Evolutionary conservation across 2,888 invertebrate species (phyloP), one percentile per base, ranked within the genome.

Genomic region (Xestia sexstrigata): DNA sequence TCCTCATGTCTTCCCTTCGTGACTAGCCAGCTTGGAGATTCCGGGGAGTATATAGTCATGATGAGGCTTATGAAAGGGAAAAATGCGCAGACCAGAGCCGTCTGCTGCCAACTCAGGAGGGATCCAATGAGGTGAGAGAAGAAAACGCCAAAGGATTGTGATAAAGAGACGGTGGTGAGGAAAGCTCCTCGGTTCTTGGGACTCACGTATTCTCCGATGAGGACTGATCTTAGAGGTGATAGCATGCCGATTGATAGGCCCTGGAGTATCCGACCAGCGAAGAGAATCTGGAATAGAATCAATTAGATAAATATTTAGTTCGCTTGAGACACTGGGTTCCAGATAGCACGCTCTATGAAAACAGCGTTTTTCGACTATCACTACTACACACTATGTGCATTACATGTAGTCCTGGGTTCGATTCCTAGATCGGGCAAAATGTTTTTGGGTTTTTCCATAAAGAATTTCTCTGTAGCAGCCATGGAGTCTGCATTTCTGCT

Each of bases 21-120:
- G 0, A 97, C 95, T n/a, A 98, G 90, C 97, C 97, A 98, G 74
- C 96, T 96, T 0, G 98, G 98, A 13, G 97, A 97, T 92, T 98
- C 98, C 0, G 97, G 97, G 0, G 91, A 89, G 63, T 92, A 94
- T 23, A 93, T 88, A 0, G 91, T 91, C 91, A 95, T 93, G 2
- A 93, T 68, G 6, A 97, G 91, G 30, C 97, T 95, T 4, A 94
- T 85, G 17, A 97, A 90, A 1, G 97, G 95, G 7, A 97, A 92
- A 52, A 92, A 84, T 0, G 94, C 92, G 75, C 96, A 96, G 13
- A 97, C 90, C 3, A 97, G 88, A 0, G 97, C 97, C 7, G 97
- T 96, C 7, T 91, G 91, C 87, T 97, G 94, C 97, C 97, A 97
- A 67, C 94, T 91, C 0, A 97, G 87, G 80, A 97, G 94, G 1